Base-by-base conservation (phyloP, 1,140 invertebrate genomes). In the Drosophila ananassae region DNA sequence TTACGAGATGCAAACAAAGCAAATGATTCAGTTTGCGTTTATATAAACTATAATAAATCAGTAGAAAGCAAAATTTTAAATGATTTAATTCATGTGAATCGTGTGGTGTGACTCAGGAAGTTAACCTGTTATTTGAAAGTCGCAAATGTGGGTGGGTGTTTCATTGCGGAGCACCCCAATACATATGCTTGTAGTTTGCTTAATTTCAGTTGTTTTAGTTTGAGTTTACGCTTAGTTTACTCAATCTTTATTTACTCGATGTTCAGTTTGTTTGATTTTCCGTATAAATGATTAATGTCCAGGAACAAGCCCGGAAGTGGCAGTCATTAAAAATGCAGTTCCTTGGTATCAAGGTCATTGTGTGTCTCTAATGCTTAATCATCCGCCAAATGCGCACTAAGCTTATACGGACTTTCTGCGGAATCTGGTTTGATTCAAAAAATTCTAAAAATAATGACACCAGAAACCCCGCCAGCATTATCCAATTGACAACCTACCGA, bases 21-120 rank as follows among this genome's bases (percentile, higher is more conserved):
- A 8, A 22, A 41, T 66, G 37, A 73, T 53, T 54, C 54, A 73
- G 8, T 24, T 34, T 48, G 10, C 13, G 55, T 47, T 32, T 39
- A 17, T 1, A 8, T 25, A n/a, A 28, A 28, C 8, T 12, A 39
- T 56, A 41, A 50, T 13, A 62, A 34, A 44, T 13, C 41, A 44
- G 10, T 34, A 2, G 4, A 32, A 24, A 7, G 24, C 24, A 4
- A 52, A 10, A 2, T 22, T 5, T 0, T 24, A 17, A 2, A 22
- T 17, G 0, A n/a, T 12, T 34, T 46, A 6, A 69, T 51, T 30
- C 25, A 34, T 6, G 32, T 1, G 13, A 48, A 39, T 22, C 24
- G 28, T 37, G 24, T 22, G n/a, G 13, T 12, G 12, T 25, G 28
- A 34, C 6, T 34, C 28, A 28, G 24, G 5, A 60, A 32, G 34